A percentile compares a stretch with the other conserved stretches of the same genome.
phyloP scores from a whole-genome alignment of 2,888 invertebrate genomes.

The Aleiodes leptofemur region DNA sequence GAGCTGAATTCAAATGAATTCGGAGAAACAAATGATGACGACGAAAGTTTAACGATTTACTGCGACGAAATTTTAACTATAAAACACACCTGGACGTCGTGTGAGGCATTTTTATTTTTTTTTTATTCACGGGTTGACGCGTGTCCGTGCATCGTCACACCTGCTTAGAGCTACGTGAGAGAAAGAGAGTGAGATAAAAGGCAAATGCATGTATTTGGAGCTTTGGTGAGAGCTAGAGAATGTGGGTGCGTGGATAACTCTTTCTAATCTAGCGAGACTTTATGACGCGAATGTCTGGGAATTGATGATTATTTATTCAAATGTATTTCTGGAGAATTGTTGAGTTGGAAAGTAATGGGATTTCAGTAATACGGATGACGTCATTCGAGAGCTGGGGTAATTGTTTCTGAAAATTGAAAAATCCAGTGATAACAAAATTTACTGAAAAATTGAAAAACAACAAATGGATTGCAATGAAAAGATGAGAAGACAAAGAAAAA shows the following conservation, averaged over 20 bases:
- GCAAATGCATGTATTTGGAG: slow-evolving; percentile 38
- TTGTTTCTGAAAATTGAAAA: not conserved
- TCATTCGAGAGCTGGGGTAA: slow-evolving; percentile 28
- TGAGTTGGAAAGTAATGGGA: not conserved
- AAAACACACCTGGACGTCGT: slow-evolving; percentile 69
- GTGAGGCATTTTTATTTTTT: slow-evolving; percentile 58
- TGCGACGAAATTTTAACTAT: slow-evolving; percentile 61
- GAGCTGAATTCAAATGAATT: not conserved
- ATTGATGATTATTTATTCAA: slow-evolving; percentile 3
- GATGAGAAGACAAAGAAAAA: too few relatives aligned
- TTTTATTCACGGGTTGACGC: slow-evolving; percentile 71
- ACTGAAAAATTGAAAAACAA: too few relatives aligned
- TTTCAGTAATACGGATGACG: not conserved
- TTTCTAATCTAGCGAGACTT: slow-evolving; percentile 38
- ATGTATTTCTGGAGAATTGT: not conserved
- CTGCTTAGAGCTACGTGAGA: slow-evolving; percentile 64
- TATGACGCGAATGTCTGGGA: slow-evolving; percentile 38
- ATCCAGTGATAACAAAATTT: not conserved
- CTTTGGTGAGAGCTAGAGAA: slow-evolving; percentile 39
- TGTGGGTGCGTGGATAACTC: slow-evolving; percentile 27
- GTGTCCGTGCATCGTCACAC: slow-evolving; percentile 75
- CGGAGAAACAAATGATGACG: slow-evolving; percentile 27
- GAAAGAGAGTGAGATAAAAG: slow-evolving; percentile 58
- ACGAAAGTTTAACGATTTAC: slow-evolving; percentile 23
- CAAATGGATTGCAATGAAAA: too few relatives aligned